phyloP scores from a whole-genome alignment of 2,113 vertebrate genomes.

The Casuarius casuarius region DNA sequence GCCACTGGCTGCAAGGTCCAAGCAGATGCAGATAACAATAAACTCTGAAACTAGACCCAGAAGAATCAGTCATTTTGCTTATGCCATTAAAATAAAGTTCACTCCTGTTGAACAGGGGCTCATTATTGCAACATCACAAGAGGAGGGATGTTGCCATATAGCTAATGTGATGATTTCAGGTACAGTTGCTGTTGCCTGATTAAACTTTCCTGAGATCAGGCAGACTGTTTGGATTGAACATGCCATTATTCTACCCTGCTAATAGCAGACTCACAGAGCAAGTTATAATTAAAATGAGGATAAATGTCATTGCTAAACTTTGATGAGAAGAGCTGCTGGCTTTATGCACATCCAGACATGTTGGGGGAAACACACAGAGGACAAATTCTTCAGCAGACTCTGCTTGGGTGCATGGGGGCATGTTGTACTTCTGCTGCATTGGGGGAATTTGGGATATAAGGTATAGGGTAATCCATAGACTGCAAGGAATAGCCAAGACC shows the following conservation, averaged over 20 bases:
- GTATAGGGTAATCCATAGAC: background rate
- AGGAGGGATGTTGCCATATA: conserved; percentile 38
- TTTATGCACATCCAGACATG: background rate
- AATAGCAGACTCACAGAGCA: conserved; percentile 41
- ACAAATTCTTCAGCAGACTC: background rate
- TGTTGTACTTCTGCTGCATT: background rate
- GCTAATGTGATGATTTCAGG: conserved; percentile 42
- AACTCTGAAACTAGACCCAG: background rate
- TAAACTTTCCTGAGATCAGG: conserved; percentile 32
- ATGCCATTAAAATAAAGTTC: background rate
- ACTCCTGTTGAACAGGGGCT: conserved; percentile 8
- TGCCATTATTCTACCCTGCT: background rate
- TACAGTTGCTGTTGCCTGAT: conserved; percentile 28
- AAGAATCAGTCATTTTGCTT: conserved; percentile 1
- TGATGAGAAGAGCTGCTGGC: conserved; percentile 13
- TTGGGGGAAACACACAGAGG: background rate
- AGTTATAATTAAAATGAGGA: conserved; percentile 35
- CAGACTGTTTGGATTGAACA: background rate
- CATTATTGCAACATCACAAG: conserved; percentile 7
- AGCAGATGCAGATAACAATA: background rate
- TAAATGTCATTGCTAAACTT: conserved; percentile 34
- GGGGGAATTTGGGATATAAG: background rate
- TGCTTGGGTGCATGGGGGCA: fast-evolving
- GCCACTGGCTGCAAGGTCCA: background rate
- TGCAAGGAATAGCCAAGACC: background rate